Conservation (phyloP, 2,888 invertebrate genomes). For the Cephus spinipes region DNA sequence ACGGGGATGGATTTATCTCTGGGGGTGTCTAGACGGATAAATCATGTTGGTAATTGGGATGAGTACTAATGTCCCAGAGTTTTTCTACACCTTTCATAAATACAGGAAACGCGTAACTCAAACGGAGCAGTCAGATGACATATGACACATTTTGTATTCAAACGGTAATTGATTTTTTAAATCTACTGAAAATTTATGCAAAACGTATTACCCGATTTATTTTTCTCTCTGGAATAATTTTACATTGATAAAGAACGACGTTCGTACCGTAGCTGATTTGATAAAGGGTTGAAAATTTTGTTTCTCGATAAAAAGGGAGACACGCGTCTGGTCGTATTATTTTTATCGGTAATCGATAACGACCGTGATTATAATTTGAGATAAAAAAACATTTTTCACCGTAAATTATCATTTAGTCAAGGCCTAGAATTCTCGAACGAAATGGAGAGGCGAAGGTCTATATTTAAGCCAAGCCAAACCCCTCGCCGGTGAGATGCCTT, state of each 20-base stretch:
- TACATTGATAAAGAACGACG: background rate
- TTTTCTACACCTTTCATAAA: background rate
- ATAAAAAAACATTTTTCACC: background rate
- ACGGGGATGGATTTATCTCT: background rate
- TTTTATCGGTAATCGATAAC: background rate
- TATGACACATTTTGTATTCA: background rate
- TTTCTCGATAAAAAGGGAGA: background rate
- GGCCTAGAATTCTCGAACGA: constrained; percentile 4
- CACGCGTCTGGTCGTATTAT: background rate
- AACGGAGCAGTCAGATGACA: background rate
- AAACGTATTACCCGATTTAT: background rate
- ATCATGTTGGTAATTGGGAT: background rate
- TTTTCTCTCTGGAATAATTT: background rate
- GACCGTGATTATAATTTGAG: background rate
- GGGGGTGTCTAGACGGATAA: background rate
- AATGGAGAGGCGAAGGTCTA: background rate
- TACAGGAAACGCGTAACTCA: background rate
- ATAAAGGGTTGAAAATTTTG: background rate
- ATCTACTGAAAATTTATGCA: background rate
- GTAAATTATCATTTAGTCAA: background rate
- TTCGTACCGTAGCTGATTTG: no score
- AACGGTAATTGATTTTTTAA: background rate
- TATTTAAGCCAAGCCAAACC: background rate
- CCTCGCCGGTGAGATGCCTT: background rate
- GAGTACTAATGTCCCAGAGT: background rate